Evolutionary conservation across 2,113 vertebrate genomes (phyloP).

Genomic region (Vicugna pacos): DNA sequence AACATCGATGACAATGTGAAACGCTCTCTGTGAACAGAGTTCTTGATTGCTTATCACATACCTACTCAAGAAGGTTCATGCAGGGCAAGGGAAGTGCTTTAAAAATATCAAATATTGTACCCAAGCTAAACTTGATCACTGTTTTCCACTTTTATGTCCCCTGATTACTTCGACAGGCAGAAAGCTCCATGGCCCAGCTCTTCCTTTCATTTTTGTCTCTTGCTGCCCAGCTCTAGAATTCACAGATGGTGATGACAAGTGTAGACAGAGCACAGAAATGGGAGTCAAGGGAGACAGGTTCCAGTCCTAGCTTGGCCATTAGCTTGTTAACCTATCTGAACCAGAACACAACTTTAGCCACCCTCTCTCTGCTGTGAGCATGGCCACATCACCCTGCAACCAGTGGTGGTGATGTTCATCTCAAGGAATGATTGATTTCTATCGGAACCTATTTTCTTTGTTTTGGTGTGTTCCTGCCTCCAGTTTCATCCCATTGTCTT

Average conservation of each 20-base stretch:
- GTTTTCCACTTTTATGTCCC: not conserved
- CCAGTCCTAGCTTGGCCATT: not conserved
- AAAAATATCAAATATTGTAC: not conserved
- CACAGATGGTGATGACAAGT: not conserved
- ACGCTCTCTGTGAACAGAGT: not conserved
- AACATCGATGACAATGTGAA: rapidly evolving
- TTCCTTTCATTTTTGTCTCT: not conserved
- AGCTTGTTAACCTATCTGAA: not conserved
- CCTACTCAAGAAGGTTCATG: not conserved
- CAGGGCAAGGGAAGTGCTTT: no score
- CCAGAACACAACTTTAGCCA: not conserved
- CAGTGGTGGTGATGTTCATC: no score
- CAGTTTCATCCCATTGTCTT: not conserved
- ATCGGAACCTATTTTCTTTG: not conserved
- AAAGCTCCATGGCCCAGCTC: not conserved
- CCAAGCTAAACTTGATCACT: not conserved
- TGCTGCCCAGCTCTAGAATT: not conserved
- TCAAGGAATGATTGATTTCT: not conserved
- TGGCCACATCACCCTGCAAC: not conserved
- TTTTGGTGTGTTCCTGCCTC: not conserved
- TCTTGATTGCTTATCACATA: not conserved
- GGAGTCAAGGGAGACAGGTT: not conserved
- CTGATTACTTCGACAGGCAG: not conserved
- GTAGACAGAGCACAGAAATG: not conserved
- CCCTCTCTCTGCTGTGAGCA: not conserved